Evolutionary conservation across 2,888 invertebrate genomes (phyloP), one percentile per base, ranked within the genome.

Genomic region (Drosophila sordidula): DNA sequence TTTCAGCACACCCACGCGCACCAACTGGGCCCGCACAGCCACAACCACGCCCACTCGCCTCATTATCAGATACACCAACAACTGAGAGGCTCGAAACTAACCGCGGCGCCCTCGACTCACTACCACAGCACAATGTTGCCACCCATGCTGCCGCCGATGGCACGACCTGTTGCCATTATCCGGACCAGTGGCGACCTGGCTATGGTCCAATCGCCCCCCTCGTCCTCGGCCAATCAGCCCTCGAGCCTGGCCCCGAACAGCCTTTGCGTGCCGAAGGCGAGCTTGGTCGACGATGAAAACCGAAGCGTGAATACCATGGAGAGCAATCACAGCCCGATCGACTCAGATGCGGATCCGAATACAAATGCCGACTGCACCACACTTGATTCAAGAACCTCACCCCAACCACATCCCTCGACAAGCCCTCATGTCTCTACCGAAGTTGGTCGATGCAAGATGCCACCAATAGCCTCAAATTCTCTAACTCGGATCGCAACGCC

Each of bases 71-170:
- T 74, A 63, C 86, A 68, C 64, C 87, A 69, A 57, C 89, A 71
- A 52, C 69, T 72, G 44, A 70, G 71, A 14, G 56, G 55, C 9
- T 65, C 82, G 0, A 84, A 84, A 45, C 29, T 84, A 22, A 16
- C 73, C 6, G 36, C 62, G 0, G 64, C 70, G 0, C 66, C 74
- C 5, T 41, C 86, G 4, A 59, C 87, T 9, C 89, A 90, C 44
- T 90, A 90, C 56, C 90, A 93, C 89, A 97, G 97, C 90, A 96
- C 97, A 57, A 98, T 98, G 97, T 94, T 98, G 90, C 98, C 98
- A 6, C 98, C 98, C 6, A 98, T 98, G 3, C 95, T 98, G 34
- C 98, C 98, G 2, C 98, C 98, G 16, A 98, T 98, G 97, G 98
- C 98, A 3, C 94, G 98, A 75, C 98, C 98, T 0, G 98, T 98